Percentiles rank a stretch among this genome's conserved stretches.
Evolutionary conservation across 2,888 invertebrate genomes (phyloP).

Genomic region (Aricia artaxerxes): DNA sequence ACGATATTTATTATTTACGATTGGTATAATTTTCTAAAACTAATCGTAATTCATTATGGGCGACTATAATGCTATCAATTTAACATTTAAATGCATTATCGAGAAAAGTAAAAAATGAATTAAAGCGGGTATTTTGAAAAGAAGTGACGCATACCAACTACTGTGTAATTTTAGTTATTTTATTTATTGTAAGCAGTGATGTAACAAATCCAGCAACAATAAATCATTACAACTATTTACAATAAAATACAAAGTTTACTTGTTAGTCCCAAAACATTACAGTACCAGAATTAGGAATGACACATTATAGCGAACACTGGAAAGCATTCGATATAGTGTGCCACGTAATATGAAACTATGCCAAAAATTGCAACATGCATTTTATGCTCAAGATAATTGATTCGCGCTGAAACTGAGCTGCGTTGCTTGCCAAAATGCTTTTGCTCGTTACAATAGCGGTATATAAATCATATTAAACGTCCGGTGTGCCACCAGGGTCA

Average conservation of each 20-base stretch:
- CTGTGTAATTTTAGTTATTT: background rate
- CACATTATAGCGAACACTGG: background rate
- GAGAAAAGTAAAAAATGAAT: too few species aligned
- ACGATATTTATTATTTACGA: too few species aligned
- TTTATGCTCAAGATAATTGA: conserved; percentile 39
- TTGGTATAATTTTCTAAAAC: too few species aligned
- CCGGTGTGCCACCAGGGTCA: background rate
- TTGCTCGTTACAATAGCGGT: conserved; percentile 22
- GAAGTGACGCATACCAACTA: background rate
- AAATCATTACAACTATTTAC: background rate
- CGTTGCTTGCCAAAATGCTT: conserved; percentile 18
- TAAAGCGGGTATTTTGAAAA: background rate
- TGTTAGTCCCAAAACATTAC: background rate
- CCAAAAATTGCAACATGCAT: conserved; percentile 42
- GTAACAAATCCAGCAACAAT: background rate
- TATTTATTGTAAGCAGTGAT: background rate
- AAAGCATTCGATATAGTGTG: background rate
- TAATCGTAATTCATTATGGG: too few species aligned
- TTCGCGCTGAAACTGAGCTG: conserved; percentile 33
- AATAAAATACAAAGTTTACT: conserved; percentile 13
- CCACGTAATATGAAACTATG: conserved; percentile 41
- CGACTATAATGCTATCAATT: background rate
- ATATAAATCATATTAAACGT: conserved; percentile 27
- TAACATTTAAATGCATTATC: background rate
- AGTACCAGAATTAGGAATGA: conserved; percentile 3